A percentile compares a stretch with the other conserved stretches of the same genome.
These are phyloP conservation scores for Anastrepha ludens DNA, from an alignment of 1,140 invertebrate genomes.

Conservation along the genomic window DNA sequence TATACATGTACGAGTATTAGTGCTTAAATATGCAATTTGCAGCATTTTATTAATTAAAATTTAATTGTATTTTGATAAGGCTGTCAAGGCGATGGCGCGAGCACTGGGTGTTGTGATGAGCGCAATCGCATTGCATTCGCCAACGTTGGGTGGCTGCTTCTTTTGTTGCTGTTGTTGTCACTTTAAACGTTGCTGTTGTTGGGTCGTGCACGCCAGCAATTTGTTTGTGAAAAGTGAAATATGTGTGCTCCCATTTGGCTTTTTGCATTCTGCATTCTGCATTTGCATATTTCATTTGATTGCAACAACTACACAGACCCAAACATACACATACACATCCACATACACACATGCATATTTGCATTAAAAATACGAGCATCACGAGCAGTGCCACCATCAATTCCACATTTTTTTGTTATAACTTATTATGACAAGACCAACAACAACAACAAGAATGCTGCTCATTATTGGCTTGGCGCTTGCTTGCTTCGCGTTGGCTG, in stretches of 20 bases:
- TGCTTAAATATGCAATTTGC: constrained; percentile 33
- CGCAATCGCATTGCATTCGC: neutral
- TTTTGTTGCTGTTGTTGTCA: neutral
- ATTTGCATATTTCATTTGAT: constrained; percentile 36
- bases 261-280: neutral
- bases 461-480: constrained; percentile 39
- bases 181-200: neutral
- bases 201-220: constrained; percentile 10
- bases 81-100: neutral
- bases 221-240: constrained; percentile 42
- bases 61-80: constrained; percentile 71
- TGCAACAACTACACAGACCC: neutral
- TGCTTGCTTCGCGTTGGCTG: neutral
- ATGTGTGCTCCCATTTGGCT: constrained; percentile 38
- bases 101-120: neutral
- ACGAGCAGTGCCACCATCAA: neutral
- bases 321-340: too few relatives aligned
- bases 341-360: neutral
- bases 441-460: neutral
- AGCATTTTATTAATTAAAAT: constrained; percentile 70
- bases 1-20: neutral
- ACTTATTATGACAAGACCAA: neutral
- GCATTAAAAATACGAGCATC: neutral
- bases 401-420: neutral
- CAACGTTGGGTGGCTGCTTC: neutral